phyloP scores from a whole-genome alignment of 2,888 invertebrate genomes.

The Amiota communis region DNA sequence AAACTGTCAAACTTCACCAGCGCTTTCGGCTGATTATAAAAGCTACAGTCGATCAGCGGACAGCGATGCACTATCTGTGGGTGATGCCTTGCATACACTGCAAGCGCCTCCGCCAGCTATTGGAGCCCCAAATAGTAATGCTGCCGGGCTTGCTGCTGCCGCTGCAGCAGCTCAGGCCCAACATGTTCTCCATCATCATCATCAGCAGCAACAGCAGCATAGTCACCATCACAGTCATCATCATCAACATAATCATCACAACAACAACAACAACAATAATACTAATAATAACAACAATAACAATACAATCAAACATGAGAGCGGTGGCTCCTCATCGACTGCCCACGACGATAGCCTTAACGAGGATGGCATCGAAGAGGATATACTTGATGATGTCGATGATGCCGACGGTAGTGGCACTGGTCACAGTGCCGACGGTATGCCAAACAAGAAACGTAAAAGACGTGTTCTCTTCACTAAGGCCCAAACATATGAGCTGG shows the following conservation, averaged over 20 bases:
- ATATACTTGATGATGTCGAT: constrained; percentile 78
- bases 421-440: constrained; percentile 72
- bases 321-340: constrained; percentile 57
- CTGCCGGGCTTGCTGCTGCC: constrained; percentile 28
- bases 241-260: constrained; percentile 48
- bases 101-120: constrained; percentile 35
- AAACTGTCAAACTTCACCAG: constrained; percentile 71
- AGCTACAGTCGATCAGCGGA: constrained; percentile 71
- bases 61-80: constrained; percentile 68
- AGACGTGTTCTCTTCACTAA: constrained; percentile 97
- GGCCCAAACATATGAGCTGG: constrained; percentile 96
- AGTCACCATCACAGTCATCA: constrained; percentile 40
- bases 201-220: constrained; percentile 25
- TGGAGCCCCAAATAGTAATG: constrained; percentile 29
- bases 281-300: constrained; percentile 45
- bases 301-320: constrained; percentile 53
- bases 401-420: constrained; percentile 69
- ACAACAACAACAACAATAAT: constrained; percentile 49
- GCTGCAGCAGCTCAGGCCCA: constrained; percentile 46
- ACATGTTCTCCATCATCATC: constrained; percentile 1
- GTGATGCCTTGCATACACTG: constrained; percentile 60
- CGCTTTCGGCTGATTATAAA: constrained; percentile 70
- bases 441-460: constrained; percentile 89
- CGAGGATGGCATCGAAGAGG: constrained; percentile 73
- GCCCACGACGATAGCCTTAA: constrained; percentile 73